phyloP scores from a whole-genome alignment of 2,797 vertebrate species.

The Amblyopsis hoosieri region DNA sequence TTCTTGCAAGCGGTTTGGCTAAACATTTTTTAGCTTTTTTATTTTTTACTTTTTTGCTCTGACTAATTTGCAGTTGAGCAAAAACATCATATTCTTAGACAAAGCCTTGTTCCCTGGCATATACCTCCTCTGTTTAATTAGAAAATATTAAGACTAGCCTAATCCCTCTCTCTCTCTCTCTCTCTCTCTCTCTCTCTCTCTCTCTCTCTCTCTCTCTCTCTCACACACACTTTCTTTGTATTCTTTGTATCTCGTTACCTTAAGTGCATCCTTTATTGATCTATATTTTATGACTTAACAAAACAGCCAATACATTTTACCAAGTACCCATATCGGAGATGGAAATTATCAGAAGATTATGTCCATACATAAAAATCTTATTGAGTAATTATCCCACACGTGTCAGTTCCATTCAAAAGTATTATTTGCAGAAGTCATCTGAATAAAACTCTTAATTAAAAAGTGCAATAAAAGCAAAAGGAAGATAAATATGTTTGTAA shows the following conservation, averaged over 20 bases:
- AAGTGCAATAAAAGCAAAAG: conserved; percentile 41
- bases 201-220: not conserved
- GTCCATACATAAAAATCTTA: conserved; percentile 48
- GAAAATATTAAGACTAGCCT: not conserved
- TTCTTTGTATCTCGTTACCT: conserved; percentile 62
- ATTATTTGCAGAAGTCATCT: conserved; percentile 58
- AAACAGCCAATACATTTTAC: conserved; percentile 59
- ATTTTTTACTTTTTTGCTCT: too few species aligned
- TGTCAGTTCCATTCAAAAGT: conserved; percentile 53
- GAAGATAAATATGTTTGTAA: conserved; percentile 40
- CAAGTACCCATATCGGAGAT: conserved; percentile 34
- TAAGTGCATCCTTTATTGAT: conserved; percentile 65
- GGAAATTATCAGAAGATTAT: conserved; percentile 58
- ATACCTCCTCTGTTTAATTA: conserved; percentile 11
- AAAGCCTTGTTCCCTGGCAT: not conserved
- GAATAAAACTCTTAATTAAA: conserved; percentile 66
- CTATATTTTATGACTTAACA: conserved; percentile 48
- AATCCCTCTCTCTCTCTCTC: not conserved
- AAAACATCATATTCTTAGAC: too few species aligned
- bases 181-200: not conserved
- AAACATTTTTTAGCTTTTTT: too few species aligned
- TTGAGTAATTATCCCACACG: conserved; percentile 40
- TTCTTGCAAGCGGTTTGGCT: too few species aligned
- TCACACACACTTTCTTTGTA: conserved; percentile 31
- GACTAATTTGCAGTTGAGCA: too few species aligned